phyloP scores from a whole-genome alignment of 2,888 invertebrate genomes.

The Hyppa rectilinea region DNA sequence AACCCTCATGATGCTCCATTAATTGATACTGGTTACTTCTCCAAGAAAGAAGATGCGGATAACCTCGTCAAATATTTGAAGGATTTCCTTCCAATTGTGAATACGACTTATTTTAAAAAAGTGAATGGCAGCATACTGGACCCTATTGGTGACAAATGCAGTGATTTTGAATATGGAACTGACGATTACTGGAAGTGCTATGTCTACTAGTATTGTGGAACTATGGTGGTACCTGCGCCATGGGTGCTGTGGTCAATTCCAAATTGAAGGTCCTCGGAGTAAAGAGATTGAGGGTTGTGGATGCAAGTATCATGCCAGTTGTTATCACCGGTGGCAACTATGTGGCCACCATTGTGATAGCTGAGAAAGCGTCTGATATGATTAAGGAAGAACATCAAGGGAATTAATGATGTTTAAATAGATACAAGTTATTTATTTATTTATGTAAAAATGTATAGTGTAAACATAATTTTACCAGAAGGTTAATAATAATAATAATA shows the following conservation, averaged over 20 bases:
- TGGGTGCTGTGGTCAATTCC: slow-evolving; percentile 39
- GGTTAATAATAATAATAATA: too few species aligned
- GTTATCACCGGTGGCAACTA: slow-evolving; percentile 26
- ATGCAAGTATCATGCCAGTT: slow-evolving; percentile 39
- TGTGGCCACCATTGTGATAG: slow-evolving; percentile 34
- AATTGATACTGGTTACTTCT: slow-evolving; percentile 63
- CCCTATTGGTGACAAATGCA: slow-evolving; percentile 51
- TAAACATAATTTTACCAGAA: too few species aligned
- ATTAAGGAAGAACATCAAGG: slow-evolving; percentile 15
- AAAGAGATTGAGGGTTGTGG: slow-evolving; percentile 25
- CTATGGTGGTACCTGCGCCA: slow-evolving; percentile 35
- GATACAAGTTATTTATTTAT: background rate
- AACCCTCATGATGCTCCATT: slow-evolving; percentile 67
- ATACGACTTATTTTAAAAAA: slow-evolving; percentile 69
- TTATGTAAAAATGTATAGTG: background rate
- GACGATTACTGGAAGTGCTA: slow-evolving; percentile 69
- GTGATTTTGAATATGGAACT: slow-evolving; percentile 43
- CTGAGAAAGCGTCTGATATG: slow-evolving; percentile 44
- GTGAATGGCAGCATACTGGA: slow-evolving; percentile 64
- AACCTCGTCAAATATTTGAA: slow-evolving; percentile 65
- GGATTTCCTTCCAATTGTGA: slow-evolving; percentile 66
- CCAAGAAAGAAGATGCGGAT: slow-evolving; percentile 67
- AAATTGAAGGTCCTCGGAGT: slow-evolving; percentile 37
- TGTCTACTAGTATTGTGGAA: slow-evolving; percentile 31
- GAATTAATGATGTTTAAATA: background rate